Conservation (phyloP, 2,113 vertebrate genomes). For the Ciconia stormi region DNA sequence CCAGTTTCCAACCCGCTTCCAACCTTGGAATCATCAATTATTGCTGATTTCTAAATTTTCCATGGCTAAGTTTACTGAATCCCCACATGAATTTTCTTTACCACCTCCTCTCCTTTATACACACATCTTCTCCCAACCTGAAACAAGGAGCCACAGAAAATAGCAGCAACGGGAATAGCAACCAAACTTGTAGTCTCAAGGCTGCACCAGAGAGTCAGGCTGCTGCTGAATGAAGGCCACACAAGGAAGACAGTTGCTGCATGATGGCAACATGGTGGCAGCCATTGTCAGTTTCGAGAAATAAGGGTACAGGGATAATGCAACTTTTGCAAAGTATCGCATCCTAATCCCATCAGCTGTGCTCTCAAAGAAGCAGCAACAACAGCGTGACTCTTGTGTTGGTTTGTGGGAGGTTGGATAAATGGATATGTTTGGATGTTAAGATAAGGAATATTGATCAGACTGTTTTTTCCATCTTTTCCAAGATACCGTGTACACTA, state of each 20-base stretch:
- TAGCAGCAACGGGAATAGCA: background rate
- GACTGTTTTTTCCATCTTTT: background rate
- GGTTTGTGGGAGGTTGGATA: background rate
- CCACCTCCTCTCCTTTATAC: background rate
- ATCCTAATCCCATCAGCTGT: background rate
- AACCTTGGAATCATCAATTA: background rate
- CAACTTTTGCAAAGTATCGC: background rate
- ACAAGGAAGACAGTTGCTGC: background rate
- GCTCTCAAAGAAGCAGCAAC: background rate
- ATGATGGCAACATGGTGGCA: background rate
- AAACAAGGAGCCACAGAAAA: background rate
- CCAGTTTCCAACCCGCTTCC: background rate
- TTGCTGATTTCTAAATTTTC: background rate
- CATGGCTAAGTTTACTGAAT: background rate
- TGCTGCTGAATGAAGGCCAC: background rate
- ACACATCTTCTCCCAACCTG: background rate
- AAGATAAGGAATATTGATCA: background rate
- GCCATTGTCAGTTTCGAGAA: background rate
- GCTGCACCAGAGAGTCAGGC: rapidly evolving
- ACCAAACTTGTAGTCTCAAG: background rate
- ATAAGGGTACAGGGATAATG: background rate
- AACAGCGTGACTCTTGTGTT: background rate
- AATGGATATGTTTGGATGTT: background rate
- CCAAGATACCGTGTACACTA: background rate
- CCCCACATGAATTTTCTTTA: background rate